Evolutionary conservation across 2,888 invertebrate genomes (phyloP).

Genomic region (Aphodius granarius): DNA sequence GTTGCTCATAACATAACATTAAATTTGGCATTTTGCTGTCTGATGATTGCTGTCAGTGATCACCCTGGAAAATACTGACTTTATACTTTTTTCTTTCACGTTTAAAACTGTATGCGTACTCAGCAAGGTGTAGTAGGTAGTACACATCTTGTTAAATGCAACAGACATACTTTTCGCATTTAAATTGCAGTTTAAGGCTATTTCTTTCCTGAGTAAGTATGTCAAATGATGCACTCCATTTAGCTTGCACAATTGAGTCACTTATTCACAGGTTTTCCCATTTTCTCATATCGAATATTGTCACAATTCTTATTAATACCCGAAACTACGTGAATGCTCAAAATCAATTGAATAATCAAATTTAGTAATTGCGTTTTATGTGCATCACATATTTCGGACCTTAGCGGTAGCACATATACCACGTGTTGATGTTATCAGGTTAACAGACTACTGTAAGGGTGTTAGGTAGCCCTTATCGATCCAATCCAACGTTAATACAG

Average conservation of each 20-base stretch:
- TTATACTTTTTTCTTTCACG: too few species aligned
- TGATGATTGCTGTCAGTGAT: too few species aligned
- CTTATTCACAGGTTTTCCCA: background rate
- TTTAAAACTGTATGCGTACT: too few species aligned
- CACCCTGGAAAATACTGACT: too few species aligned
- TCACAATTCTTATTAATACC: too few species aligned
- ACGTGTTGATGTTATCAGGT: background rate
- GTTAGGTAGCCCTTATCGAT: background rate
- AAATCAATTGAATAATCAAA: too few species aligned
- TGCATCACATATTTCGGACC: too few species aligned
- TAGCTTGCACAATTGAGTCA: background rate
- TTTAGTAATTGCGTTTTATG: too few species aligned
- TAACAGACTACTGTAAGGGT: background rate
- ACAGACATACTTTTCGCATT: background rate
- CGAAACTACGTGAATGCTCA: too few species aligned
- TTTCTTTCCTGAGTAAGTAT: background rate
- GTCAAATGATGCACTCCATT: background rate
- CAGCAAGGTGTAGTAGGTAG: background rate
- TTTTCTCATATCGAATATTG: background rate
- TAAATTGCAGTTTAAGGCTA: background rate
- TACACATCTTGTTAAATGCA: background rate
- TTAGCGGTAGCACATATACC: too few species aligned
- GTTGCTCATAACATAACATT: background rate
- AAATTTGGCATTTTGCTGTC: background rate
- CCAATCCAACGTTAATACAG: background rate